Conservation (phyloP, 2,113 vertebrate species). For the Hypomesus transpacificus region DNA sequence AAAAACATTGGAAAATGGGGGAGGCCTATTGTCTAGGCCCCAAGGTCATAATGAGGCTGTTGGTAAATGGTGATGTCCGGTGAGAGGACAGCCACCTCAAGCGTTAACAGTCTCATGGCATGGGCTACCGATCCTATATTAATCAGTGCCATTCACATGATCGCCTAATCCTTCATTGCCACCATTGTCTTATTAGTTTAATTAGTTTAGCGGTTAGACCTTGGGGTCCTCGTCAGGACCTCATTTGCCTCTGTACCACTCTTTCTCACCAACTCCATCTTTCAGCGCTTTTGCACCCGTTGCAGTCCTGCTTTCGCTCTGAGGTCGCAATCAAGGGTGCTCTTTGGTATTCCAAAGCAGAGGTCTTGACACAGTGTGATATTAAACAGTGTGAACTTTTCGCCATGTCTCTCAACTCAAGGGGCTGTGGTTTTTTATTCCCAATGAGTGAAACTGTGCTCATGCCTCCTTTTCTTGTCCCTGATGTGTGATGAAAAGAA, state of each 20-base stretch:
- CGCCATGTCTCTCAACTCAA: neutral
- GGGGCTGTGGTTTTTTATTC: neutral
- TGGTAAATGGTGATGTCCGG: slow-evolving; percentile 12
- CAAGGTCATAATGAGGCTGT: slow-evolving; percentile 19
- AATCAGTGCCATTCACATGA: slow-evolving; percentile 26
- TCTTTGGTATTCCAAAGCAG: too few relatives aligned
- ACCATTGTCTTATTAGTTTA: slow-evolving; percentile 18
- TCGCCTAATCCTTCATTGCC: slow-evolving; percentile 3
- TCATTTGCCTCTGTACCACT: neutral
- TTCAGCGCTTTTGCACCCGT: too few relatives aligned
- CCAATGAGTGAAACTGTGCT: neutral
- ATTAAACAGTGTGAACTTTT: neutral
- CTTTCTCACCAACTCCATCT: too few relatives aligned
- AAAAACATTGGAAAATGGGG: neutral
- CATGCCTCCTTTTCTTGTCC: slow-evolving; percentile 19
- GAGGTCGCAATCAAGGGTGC: too few relatives aligned
- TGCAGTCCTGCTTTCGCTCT: too few relatives aligned
- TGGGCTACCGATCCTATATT: slow-evolving; percentile 19
- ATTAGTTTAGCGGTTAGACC: slow-evolving; percentile 9
- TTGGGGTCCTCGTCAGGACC: neutral
- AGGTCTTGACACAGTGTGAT: neutral
- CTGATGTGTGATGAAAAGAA: slow-evolving; percentile 24
- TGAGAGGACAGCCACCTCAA: slow-evolving; percentile 25
- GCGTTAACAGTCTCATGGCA: slow-evolving; percentile 25
- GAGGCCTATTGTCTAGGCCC: neutral